Percentiles rank a stretch among this genome's conserved stretches.
Evolutionary conservation across 2,797 vertebrate species (phyloP).

Genomic region (Chelon auratus): DNA sequence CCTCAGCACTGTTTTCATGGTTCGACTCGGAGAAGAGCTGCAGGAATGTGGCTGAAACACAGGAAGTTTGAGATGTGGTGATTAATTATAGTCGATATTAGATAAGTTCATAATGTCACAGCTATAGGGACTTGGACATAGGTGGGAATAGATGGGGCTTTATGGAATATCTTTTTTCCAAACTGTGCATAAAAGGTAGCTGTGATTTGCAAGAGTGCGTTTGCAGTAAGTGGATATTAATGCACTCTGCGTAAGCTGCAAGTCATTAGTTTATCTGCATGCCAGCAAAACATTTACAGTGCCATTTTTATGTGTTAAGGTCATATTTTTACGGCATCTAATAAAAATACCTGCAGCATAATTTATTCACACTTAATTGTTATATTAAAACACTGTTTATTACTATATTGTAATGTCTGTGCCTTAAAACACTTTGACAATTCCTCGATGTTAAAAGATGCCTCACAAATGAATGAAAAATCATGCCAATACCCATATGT

Average conservation of each 20-base stretch:
- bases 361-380: not conserved
- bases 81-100: no score
- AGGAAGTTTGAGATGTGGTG: not conserved
- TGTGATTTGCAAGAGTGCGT: not conserved
- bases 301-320: not conserved
- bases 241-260: not conserved
- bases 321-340: not conserved
- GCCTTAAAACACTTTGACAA: no score
- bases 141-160: not conserved
- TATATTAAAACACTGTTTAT: no score
- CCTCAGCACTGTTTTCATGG: constrained; percentile 10
- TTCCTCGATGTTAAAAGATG: no score
- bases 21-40: not conserved
- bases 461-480: no score
- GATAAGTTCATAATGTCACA: not conserved
- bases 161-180: not conserved
- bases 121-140: not conserved
- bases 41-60: not conserved
- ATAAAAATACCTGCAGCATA: not conserved
- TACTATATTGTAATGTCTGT: no score
- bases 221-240: not conserved
- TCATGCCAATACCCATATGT: no score
- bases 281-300: no score
- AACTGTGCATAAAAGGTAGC: no score
- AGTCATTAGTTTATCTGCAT: not conserved